A percentile compares a stretch with the other conserved stretches of the same genome.
Conservation (phyloP, 2,888 invertebrate species). For the Orthosia gothica region DNA sequence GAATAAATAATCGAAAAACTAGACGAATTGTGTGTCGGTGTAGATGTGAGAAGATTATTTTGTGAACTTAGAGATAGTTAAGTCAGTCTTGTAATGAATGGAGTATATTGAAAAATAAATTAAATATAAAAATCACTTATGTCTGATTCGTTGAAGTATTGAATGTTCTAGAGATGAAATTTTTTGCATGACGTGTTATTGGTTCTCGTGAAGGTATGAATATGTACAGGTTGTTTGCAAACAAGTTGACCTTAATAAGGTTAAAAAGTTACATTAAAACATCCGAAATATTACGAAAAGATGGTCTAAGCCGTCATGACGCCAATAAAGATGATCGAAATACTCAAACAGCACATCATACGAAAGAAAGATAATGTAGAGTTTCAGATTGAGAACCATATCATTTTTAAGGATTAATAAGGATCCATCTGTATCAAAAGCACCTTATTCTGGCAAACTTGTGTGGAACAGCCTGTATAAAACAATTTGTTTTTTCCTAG, state of each 20-base stretch:
- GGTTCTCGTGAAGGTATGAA: constrained; percentile 17
- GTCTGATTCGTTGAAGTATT: constrained; percentile 41
- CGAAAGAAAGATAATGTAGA: not conserved
- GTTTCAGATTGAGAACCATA: not conserved
- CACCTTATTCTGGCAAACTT: constrained; percentile 17
- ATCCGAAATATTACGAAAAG: not conserved
- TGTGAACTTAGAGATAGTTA: constrained; percentile 59
- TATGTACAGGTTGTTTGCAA: not conserved
- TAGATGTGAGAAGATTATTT: constrained; percentile 65
- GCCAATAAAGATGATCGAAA: not conserved
- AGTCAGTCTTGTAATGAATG: constrained; percentile 57
- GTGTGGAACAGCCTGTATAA: not conserved
- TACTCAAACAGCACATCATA: not conserved
- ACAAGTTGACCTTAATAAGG: constrained; percentile 4
- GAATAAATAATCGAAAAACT: constrained; percentile 74
- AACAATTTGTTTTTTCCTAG: constrained; percentile 23
- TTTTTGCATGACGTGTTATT: constrained; percentile 41
- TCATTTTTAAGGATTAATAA: not conserved
- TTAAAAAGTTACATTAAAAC: not conserved
- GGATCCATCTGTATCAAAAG: not conserved
- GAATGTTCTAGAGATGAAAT: constrained; percentile 33
- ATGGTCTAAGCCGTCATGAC: not conserved
- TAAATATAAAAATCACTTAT: constrained; percentile 34
- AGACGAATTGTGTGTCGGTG: constrained; percentile 72
- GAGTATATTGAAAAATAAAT: constrained; percentile 43